A percentile compares a stretch with the other conserved stretches of the same genome.
phyloP scores from a whole-genome alignment of 2,797 vertebrate species.

The Sebastes matsubarae region DNA sequence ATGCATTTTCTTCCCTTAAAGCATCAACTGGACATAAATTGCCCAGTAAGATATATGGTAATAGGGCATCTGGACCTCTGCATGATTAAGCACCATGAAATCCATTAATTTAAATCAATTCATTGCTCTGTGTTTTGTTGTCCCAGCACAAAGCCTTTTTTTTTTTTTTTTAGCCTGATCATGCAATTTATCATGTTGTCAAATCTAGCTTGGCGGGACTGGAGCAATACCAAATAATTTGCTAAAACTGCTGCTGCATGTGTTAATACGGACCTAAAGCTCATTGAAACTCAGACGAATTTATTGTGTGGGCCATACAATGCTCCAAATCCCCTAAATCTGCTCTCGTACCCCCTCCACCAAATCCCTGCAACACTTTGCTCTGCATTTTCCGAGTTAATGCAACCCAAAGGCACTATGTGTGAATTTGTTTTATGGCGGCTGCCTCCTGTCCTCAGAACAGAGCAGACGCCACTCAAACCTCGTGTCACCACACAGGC shows the following conservation, averaged over 20 bases:
- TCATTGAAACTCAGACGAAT: not conserved
- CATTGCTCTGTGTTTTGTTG: constrained; percentile 16
- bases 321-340: constrained; percentile 10
- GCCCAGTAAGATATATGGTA: constrained; percentile 28
- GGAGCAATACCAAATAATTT: not conserved
- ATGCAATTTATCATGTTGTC: constrained; percentile 42
- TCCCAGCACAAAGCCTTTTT: constrained; percentile 1
- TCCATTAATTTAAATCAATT: constrained; percentile 54
- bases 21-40: constrained; percentile 17
- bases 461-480: constrained; percentile 8
- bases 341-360: not conserved
- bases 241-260: not conserved
- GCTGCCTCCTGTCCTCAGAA: constrained; percentile 13
- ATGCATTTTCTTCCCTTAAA: not conserved
- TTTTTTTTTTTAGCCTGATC: constrained; percentile 13
- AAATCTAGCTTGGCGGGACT: not conserved
- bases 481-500: constrained; percentile 8
- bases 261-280: not conserved
- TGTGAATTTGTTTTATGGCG: constrained; percentile 15
- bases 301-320: not conserved
- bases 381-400: constrained; percentile 34
- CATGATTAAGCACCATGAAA: constrained; percentile 51
- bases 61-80: constrained; percentile 16
- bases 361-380: constrained; percentile 17
- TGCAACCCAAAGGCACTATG: constrained; percentile 10